A percentile compares a stretch with the other conserved stretches of the same genome.
Conservation (phyloP, 2,797 vertebrate genomes). For the Lithobates sylvaticus region DNA sequence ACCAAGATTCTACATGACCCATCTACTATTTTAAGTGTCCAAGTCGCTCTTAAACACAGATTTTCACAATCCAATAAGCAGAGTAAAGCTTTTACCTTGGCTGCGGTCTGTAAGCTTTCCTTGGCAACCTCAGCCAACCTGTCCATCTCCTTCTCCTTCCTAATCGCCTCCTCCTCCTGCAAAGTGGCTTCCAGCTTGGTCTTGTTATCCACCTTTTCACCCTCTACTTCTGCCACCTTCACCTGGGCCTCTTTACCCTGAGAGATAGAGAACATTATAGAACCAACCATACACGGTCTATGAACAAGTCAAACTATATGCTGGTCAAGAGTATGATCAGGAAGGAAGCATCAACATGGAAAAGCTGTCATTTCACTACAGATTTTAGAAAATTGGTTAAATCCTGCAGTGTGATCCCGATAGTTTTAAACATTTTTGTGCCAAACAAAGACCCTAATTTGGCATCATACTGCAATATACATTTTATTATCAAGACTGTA, state of each 20-base stretch:
- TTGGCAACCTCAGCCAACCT: conserved; percentile 81
- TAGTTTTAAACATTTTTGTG: no score
- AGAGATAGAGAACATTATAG: background rate
- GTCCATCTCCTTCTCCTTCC: conserved; percentile 87
- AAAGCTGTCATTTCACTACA: no score
- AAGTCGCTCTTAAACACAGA: background rate
- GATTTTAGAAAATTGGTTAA: no score
- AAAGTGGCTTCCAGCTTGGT: conserved; percentile 91
- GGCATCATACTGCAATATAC: no score
- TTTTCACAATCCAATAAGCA: conserved; percentile 19
- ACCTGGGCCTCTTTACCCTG: conserved; percentile 94
- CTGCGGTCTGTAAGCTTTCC: conserved; percentile 73
- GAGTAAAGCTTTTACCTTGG: conserved; percentile 67
- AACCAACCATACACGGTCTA: background rate
- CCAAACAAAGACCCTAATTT: no score
- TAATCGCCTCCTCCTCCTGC: conserved; percentile 91
- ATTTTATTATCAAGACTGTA: no score
- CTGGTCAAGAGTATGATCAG: no score
- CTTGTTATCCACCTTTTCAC: conserved; percentile 95
- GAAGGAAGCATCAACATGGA: no score
- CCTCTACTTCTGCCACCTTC: conserved; percentile 92
- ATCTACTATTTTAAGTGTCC: background rate
- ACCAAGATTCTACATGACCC: background rate
- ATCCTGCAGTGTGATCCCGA: no score
- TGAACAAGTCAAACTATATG: background rate